Conservation (phyloP, 2,113 vertebrate species). For the Ahaetulla prasina region DNA sequence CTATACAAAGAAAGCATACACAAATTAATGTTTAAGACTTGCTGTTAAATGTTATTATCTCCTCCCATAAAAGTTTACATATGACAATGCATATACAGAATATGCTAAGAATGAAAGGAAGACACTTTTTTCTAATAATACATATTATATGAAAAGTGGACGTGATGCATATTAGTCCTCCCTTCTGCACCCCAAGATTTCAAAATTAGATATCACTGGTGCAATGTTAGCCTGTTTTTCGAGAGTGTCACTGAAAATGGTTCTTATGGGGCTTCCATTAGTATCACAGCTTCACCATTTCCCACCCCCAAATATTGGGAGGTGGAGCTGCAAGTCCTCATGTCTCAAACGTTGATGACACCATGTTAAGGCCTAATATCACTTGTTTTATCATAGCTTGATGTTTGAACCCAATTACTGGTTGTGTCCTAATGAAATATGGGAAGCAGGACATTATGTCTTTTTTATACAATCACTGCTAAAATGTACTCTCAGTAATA, state of each 20-base stretch:
- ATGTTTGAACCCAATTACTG: not conserved
- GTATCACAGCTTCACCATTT: not conserved
- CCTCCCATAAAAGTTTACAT: not conserved
- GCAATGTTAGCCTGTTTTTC: not conserved
- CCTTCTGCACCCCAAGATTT: not conserved
- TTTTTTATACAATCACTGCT: not conserved
- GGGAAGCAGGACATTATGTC: not conserved
- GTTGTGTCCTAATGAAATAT: not conserved
- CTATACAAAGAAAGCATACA: not conserved
- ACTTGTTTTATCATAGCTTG: not conserved
- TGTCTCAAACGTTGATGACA: not conserved
- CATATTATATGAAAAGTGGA: not conserved
- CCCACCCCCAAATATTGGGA: not conserved
- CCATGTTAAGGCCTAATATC: not conserved
- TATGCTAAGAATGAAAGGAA: not conserved
- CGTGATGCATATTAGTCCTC: not conserved
- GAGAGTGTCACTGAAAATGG: not conserved
- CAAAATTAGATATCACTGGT: not conserved
- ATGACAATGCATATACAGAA: not conserved
- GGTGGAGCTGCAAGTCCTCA: not conserved
- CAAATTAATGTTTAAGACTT: not conserved
- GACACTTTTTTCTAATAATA: not conserved
- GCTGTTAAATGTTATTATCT: not conserved
- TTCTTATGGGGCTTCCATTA: not conserved
- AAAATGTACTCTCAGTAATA: not conserved